Evolutionary conservation across 1,140 invertebrate species (phyloP).

Genomic region (Zaprionus tsacasi): DNA sequence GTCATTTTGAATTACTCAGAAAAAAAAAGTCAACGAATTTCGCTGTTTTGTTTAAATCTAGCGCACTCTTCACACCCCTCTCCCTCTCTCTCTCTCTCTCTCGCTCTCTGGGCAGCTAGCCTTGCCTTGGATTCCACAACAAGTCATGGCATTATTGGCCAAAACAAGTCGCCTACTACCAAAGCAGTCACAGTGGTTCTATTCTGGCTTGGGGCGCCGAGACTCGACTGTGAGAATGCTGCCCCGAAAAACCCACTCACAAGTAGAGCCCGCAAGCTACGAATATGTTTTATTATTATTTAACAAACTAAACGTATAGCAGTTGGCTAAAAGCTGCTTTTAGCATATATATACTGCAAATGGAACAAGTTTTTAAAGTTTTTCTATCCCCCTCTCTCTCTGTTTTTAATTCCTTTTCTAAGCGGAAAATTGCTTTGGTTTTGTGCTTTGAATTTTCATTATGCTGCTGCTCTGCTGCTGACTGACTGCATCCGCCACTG

Average conservation of each 20-base stretch:
- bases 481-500: constrained; percentile 56
- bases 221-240: constrained; percentile 58
- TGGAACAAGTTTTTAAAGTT: constrained; percentile 63
- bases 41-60: constrained; percentile 60
- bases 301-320: constrained; percentile 66
- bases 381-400: constrained; percentile 1
- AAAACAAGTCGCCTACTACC: constrained; percentile 79
- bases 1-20: constrained; percentile 38
- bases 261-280: constrained; percentile 32
- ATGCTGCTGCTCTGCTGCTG: constrained; percentile 31
- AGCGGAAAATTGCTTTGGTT: constrained; percentile 45
- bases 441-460: constrained; percentile 45
- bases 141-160: constrained; percentile 80
- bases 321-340: constrained; percentile 53
- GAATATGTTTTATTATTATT: constrained; percentile 63
- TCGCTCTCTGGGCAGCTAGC: constrained; percentile 14
- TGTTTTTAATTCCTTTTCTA: constrained; percentile 34
- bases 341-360: constrained; percentile 37
- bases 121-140: constrained; percentile 75
- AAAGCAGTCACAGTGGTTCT: constrained; percentile 37
- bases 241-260: constrained; percentile 71
- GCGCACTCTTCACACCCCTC: neutral
- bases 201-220: neutral
- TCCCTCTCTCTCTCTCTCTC: neutral
- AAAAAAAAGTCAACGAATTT: constrained; percentile 64